Percentiles rank a stretch among this genome's conserved stretches.
Conservation (phyloP, 2,797 vertebrate species). For the Myotis vivesi region DNA sequence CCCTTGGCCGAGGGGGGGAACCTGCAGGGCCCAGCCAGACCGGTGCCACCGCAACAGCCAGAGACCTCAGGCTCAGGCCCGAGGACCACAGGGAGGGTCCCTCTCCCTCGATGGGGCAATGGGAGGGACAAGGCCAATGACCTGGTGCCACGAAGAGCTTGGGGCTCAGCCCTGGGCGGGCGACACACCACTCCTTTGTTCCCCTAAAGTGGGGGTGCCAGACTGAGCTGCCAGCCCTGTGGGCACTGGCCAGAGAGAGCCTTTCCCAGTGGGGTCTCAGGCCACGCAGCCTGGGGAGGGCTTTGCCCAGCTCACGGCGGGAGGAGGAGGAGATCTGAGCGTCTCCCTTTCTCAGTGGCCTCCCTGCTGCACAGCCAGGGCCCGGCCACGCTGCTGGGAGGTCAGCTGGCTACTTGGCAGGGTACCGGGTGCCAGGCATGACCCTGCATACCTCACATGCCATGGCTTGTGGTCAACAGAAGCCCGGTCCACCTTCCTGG, state of each 20-base stretch:
- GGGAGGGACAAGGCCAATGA: background rate
- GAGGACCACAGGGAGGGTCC: background rate
- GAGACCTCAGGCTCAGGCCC: background rate
- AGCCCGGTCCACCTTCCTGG: background rate
- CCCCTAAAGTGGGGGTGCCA: background rate
- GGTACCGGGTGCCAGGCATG: background rate
- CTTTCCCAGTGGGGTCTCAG: background rate
- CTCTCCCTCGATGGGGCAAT: background rate
- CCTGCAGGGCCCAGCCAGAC: background rate
- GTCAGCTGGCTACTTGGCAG: background rate
- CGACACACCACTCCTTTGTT: background rate
- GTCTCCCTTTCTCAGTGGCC: background rate
- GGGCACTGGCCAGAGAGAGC: background rate
- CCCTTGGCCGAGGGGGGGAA: background rate
- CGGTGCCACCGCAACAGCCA: background rate
- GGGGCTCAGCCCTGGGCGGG: background rate
- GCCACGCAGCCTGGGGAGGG: too few species aligned
- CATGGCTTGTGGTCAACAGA: background rate
- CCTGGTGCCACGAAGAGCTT: background rate
- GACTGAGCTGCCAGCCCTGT: background rate
- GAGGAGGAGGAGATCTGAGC: background rate
- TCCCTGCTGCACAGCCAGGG: background rate
- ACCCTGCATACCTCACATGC: background rate
- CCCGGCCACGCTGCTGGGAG: background rate
- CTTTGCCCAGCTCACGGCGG: background rate